Evolutionary conservation across 2,113 vertebrate genomes (phyloP).

Genomic region (Tautogolabrus adspersus): DNA sequence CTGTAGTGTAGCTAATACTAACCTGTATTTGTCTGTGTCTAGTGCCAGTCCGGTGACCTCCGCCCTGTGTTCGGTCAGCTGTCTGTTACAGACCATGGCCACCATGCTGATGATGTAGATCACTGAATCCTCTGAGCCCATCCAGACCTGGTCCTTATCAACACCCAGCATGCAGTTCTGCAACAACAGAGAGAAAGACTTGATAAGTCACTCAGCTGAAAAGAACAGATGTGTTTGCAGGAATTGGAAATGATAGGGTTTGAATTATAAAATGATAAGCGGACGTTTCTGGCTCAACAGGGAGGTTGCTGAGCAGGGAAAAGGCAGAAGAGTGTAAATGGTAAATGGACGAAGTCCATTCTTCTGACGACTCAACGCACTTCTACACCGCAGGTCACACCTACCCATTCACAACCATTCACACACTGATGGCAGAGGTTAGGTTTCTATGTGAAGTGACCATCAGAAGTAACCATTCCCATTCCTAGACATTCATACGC

Average conservation of each 20-base stretch:
- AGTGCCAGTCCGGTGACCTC: slow-evolving; percentile 88
- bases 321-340: neutral
- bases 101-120: slow-evolving; percentile 95
- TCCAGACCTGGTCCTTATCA: slow-evolving; percentile 93
- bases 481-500: no score
- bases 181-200: slow-evolving; percentile 13
- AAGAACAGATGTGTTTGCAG: neutral
- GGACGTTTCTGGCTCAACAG: neutral
- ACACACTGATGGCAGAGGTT: no score
- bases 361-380: no score
- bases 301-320: neutral
- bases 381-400: no score
- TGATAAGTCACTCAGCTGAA: neutral
- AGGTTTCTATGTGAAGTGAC: no score
- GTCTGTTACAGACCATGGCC: slow-evolving; percentile 96
- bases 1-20: neutral
- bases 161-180: slow-evolving; percentile 95
- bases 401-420: no score
- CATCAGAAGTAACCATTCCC: no score
- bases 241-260: neutral
- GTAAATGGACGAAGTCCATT: no score
- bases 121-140: slow-evolving; percentile 92
- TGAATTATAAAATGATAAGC: neutral
- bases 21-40: slow-evolving; percentile 82
- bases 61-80: slow-evolving; percentile 92